Evolutionary conservation across 1,140 invertebrate genomes (phyloP).

Genomic region (Brachionus rubens): DNA sequence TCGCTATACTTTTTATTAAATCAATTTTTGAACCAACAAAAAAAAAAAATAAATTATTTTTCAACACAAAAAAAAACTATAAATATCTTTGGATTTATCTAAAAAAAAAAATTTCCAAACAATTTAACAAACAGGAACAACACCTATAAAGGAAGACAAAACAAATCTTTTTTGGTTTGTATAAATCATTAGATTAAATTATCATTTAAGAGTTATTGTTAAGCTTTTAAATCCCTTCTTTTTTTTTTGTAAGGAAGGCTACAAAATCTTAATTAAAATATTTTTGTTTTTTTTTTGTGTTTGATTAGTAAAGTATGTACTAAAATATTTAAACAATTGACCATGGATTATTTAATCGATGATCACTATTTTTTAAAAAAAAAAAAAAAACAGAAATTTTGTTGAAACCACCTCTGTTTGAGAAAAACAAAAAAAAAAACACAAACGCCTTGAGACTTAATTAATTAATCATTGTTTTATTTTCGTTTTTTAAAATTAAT

Average conservation of each 20-base stretch:
- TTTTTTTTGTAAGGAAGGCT: neutral
- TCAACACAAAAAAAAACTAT: neutral
- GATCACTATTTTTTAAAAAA: too few relatives aligned
- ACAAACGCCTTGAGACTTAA: too few relatives aligned
- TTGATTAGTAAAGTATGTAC: neutral
- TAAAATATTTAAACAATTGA: slow-evolving; percentile 19
- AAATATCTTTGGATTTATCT: neutral
- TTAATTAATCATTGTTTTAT: too few relatives aligned
- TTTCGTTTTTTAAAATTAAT: too few relatives aligned
- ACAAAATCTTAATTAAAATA: slow-evolving; percentile 37
- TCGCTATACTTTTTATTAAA: slow-evolving; percentile 42
- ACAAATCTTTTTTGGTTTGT: too few relatives aligned
- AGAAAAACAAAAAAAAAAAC: too few relatives aligned
- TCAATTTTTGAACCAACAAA: slow-evolving; percentile 36
- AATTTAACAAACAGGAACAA: slow-evolving; percentile 8
- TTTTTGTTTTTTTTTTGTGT: neutral
- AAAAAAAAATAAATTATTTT: neutral
- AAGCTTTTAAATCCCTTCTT: slow-evolving; percentile 36
- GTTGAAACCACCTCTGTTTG: too few relatives aligned
- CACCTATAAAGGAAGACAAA: slow-evolving; percentile 17
- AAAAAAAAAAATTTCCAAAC: neutral
- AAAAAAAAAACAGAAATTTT: too few relatives aligned
- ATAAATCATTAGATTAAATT: neutral
- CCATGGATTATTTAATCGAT: too few relatives aligned
- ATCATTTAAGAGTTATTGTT: neutral